A percentile compares a stretch with the other conserved stretches of the same genome.
phyloP scores from a whole-genome alignment of 2,113 vertebrate genomes.

The Gila orcuttii region DNA sequence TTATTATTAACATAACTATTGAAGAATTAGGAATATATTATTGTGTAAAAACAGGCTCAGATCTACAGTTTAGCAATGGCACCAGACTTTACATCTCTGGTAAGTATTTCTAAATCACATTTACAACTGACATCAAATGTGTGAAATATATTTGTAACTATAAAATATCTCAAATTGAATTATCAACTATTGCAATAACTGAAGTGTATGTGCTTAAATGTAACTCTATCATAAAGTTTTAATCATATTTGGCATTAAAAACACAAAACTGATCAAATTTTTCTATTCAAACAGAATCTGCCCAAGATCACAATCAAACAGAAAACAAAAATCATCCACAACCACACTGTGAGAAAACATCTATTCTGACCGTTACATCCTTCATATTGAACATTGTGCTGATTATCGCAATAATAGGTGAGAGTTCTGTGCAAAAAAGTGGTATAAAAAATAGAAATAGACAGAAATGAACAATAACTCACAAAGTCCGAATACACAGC shows the following conservation, averaged over 20 bases:
- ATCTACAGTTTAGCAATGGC: not conserved
- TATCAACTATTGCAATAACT: not conserved
- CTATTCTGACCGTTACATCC: not conserved
- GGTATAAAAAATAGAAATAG: not conserved
- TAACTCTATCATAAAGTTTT: not conserved
- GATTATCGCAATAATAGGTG: constrained; percentile 19
- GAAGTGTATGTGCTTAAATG: not conserved
- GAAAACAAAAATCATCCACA: not conserved
- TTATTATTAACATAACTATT: not conserved
- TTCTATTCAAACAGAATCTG: not conserved
- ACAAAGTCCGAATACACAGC: fast-evolving
- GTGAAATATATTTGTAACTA: too few species aligned
- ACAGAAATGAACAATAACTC: not conserved
- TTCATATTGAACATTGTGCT: not conserved
- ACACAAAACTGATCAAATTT: not conserved
- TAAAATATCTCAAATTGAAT: fast-evolving
- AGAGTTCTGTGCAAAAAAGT: not conserved
- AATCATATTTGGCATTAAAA: not conserved
- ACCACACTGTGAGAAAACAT: fast-evolving
- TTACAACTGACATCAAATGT: not conserved
- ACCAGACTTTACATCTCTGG: not conserved
- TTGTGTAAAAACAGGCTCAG: not conserved
- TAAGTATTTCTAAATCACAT: not conserved
- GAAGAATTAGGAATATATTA: constrained; percentile 1
- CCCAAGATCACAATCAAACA: not conserved